Evolutionary conservation across 2,888 invertebrate species (phyloP).

Genomic region (Leucophenga maculata): DNA sequence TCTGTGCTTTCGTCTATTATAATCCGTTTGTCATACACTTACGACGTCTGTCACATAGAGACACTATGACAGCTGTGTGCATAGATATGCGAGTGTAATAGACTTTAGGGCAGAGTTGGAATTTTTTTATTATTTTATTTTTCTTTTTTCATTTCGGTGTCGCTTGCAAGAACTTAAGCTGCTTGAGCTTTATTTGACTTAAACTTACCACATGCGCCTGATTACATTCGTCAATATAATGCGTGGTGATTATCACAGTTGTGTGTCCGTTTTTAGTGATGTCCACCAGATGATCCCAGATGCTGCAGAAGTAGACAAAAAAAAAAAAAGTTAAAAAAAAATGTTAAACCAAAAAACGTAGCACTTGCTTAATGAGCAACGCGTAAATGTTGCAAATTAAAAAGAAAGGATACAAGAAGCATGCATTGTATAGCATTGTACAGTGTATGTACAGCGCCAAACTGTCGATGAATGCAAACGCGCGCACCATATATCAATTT

Average conservation of each 20-base stretch:
- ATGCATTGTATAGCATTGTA: slow-evolving; percentile 15
- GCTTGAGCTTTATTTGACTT: neutral
- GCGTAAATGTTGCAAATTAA: slow-evolving; percentile 11
- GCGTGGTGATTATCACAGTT: slow-evolving; percentile 89
- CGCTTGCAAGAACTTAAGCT: neutral
- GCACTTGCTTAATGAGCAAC: slow-evolving; percentile 11
- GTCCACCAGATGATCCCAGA: slow-evolving; percentile 88
- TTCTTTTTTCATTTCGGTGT: neutral
- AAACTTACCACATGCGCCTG: slow-evolving; percentile 84
- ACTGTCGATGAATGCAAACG: too few species aligned
- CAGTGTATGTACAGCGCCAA: neutral
- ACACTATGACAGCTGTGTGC: neutral
- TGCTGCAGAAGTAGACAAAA: slow-evolving; percentile 73
- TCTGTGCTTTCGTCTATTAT: slow-evolving; percentile 7
- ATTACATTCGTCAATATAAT: slow-evolving; percentile 89
- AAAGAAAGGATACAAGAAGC: slow-evolving; percentile 23
- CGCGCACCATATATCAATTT: too few species aligned
- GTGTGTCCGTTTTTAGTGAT: slow-evolving; percentile 82
- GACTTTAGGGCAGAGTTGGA: too few species aligned
- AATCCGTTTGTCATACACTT: slow-evolving; percentile 25
- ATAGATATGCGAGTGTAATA: too few species aligned
- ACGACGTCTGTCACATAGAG: slow-evolving; percentile 16
- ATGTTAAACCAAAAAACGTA: too few species aligned
- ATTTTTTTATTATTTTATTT: too few species aligned
- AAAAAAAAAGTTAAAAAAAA: slow-evolving; percentile 38